phyloP scores from a whole-genome alignment of 2,113 vertebrate species.

The Crocuta crocuta region DNA sequence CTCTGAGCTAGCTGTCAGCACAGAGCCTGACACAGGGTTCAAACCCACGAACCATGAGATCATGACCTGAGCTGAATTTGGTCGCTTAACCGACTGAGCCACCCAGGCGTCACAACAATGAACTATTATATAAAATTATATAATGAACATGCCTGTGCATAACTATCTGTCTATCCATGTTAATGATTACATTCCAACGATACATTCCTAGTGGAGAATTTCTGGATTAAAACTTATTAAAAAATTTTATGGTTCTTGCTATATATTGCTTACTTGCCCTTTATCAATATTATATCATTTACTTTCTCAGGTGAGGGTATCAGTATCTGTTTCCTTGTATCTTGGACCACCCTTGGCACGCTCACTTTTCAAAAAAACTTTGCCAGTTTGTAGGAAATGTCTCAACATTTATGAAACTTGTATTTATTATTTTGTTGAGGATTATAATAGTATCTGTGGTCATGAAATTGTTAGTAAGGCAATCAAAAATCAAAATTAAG shows the following conservation, averaged over 20 bases:
- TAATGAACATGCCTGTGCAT: background rate
- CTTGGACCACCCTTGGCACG: background rate
- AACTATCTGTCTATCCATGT: background rate
- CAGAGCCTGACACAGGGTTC: too few relatives aligned
- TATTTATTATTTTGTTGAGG: background rate
- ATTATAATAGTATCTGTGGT: background rate
- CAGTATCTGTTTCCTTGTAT: background rate
- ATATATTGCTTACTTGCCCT: background rate
- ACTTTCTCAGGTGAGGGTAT: background rate
- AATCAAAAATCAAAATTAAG: background rate
- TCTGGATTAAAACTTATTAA: background rate
- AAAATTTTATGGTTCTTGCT: background rate
- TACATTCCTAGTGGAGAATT: background rate
- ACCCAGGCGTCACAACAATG: too few relatives aligned
- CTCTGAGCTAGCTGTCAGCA: too few relatives aligned
- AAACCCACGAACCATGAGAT: too few relatives aligned
- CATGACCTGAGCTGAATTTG: too few relatives aligned
- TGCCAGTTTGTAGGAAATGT: background rate
- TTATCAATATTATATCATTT: background rate
- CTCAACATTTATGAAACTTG: background rate
- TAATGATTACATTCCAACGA: background rate
- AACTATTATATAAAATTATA: background rate
- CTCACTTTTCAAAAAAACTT: background rate
- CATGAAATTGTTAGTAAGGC: background rate
- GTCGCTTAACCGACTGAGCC: too few relatives aligned